phyloP scores from a whole-genome alignment of 2,113 vertebrate species.

The Grammomys surdaster region DNA sequence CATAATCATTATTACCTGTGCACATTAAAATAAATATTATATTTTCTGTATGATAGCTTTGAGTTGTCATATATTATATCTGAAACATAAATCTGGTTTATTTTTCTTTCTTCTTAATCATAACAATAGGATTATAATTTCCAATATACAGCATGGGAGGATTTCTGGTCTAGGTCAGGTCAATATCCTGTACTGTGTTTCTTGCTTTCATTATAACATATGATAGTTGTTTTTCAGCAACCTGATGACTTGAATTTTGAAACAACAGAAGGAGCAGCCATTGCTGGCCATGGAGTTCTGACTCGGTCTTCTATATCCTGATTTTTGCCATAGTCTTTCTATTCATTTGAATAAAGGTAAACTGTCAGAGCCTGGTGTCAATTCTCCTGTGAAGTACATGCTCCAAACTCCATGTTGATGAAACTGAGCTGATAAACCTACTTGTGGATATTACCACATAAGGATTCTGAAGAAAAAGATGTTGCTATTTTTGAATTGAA shows the following conservation, averaged over 20 bases:
- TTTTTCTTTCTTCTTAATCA: slow-evolving; percentile 5
- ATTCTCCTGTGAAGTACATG: neutral
- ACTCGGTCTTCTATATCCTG: neutral
- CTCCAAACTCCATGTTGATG: slow-evolving; percentile 48
- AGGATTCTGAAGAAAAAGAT: slow-evolving; percentile 47
- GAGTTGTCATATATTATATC: slow-evolving; percentile 7
- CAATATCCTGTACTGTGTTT: slow-evolving; percentile 10
- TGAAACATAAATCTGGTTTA: neutral
- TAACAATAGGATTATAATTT: slow-evolving; percentile 34
- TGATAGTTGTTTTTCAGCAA: slow-evolving; percentile 19
- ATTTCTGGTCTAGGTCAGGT: neutral
- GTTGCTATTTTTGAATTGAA: slow-evolving; percentile 6
- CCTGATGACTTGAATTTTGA: slow-evolving; percentile 40
- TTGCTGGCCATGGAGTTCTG: neutral
- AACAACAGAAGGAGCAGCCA: neutral
- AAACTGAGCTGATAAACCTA: slow-evolving; percentile 23
- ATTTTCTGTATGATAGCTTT: neutral
- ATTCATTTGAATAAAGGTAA: slow-evolving; percentile 28
- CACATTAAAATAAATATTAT: neutral
- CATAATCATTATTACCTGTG: neutral
- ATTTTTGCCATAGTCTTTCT: neutral
- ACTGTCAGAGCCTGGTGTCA: neutral
- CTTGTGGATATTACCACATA: slow-evolving; percentile 18
- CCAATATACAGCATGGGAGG: slow-evolving; percentile 5
- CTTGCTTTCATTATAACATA: neutral